These are phyloP conservation scores for Drosophila picticornis DNA, from an alignment of 2,888 invertebrate genomes.

Conservation along the genomic window DNA sequence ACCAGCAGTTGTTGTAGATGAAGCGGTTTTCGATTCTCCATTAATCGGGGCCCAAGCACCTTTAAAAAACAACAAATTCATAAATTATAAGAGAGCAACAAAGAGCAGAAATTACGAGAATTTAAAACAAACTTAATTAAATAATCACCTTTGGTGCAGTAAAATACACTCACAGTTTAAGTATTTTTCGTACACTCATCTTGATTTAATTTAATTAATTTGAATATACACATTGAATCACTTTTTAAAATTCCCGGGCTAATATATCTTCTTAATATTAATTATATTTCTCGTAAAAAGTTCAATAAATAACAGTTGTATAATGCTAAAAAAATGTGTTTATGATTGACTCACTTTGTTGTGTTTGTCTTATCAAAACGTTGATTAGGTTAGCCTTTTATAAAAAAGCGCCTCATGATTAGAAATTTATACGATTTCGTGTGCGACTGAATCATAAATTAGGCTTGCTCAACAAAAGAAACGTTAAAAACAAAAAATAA, in stretches of 20 bases:
- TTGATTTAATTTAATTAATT: background rate
- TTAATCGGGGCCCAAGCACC: constrained; percentile 94
- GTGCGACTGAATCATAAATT: constrained; percentile 42
- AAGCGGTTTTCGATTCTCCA: constrained; percentile 96
- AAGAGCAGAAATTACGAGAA: background rate
- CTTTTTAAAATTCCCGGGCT: background rate
- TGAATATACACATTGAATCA: background rate
- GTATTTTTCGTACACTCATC: rapidly evolving
- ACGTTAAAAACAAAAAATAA: background rate
- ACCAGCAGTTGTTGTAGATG: constrained; percentile 92
- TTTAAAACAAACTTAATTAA: background rate
- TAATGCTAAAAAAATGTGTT: constrained; percentile 13
- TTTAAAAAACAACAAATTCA: constrained; percentile 81
- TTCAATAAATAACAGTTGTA: constrained; percentile 1
- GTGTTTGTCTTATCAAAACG: constrained; percentile 38
- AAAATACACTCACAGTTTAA: no score
- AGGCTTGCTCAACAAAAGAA: constrained; percentile 13
- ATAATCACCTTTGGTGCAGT: background rate
- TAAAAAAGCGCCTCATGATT: constrained; percentile 29
- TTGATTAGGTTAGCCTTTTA: constrained; percentile 41
- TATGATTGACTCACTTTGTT: constrained; percentile 36
- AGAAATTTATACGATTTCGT: constrained; percentile 14
- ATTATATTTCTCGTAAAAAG: background rate
- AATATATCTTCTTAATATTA: background rate
- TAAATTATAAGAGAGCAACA: background rate